Percentiles rank a stretch among this genome's conserved stretches.
phyloP scores from a whole-genome alignment of 2,888 invertebrate species.

The Epistrophe eligans region DNA sequence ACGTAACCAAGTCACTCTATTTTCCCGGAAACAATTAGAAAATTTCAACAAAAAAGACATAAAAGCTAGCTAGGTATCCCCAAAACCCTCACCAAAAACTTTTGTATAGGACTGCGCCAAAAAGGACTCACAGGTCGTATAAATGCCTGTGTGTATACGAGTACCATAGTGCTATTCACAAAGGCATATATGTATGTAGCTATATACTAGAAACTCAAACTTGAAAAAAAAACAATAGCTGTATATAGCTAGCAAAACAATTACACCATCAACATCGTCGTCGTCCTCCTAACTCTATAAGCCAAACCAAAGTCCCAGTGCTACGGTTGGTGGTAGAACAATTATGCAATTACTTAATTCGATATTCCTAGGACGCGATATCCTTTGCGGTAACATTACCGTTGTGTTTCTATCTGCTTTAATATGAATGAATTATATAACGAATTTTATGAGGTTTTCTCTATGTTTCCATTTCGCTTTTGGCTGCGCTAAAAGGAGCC shows the following conservation, averaged over 20 bases:
- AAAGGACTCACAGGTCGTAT: conserved; percentile 44
- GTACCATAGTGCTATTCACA: conserved; percentile 34
- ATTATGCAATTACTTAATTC: conserved; percentile 83
- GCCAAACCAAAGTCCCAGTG: conserved; percentile 20
- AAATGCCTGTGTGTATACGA: neutral
- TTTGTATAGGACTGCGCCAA: neutral
- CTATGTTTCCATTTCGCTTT: conserved; percentile 50
- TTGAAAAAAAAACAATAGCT: conserved; percentile 42
- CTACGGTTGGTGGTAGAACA: conserved; percentile 78
- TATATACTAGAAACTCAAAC: conserved; percentile 24
- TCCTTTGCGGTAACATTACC: conserved; percentile 71
- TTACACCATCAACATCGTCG: conserved; percentile 63
- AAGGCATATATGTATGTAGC: neutral
- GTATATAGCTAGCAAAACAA: conserved; percentile 63
- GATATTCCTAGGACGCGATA: conserved; percentile 77
- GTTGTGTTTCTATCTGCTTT: conserved; percentile 69
- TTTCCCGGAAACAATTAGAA: conserved; percentile 70
- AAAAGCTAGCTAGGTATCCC: neutral
- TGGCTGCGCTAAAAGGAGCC: neutral
- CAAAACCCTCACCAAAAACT: conserved; percentile 1
- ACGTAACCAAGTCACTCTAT: conserved; percentile 29
- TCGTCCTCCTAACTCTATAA: conserved; percentile 6
- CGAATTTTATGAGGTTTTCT: conserved; percentile 67
- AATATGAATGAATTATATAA: conserved; percentile 74
- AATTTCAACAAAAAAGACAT: conserved; percentile 55